Evolutionary conservation across 1,140 invertebrate genomes (phyloP).

Genomic region (Megalopta genalis): DNA sequence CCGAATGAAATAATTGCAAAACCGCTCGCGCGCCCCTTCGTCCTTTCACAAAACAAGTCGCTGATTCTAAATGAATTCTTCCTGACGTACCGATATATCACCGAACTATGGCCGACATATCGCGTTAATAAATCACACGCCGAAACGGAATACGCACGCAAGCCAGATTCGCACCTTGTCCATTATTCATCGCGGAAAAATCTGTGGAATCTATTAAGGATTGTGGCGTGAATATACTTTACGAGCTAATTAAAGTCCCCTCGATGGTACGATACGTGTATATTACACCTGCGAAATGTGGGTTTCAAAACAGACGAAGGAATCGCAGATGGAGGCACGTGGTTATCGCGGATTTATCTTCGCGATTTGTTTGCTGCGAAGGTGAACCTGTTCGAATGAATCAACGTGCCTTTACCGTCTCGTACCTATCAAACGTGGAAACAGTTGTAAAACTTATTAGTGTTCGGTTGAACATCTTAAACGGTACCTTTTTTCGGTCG

Average conservation of each 20-base stretch:
- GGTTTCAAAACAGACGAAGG: neutral
- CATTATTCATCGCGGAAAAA: conserved; percentile 7
- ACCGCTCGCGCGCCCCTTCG: neutral
- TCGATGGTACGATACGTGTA: neutral
- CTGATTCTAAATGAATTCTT: conserved; percentile 5
- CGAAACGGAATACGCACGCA: neutral
- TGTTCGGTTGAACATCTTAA: no score
- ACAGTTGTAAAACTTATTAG: no score
- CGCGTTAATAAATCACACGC: neutral
- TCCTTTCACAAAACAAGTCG: neutral
- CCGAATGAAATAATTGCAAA: conserved; percentile 42
- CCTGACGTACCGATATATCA: conserved; percentile 9
- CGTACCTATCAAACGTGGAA: neutral
- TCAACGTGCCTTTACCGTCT: neutral
- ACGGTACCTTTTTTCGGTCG: no score
- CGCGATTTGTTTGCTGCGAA: conserved; percentile 16
- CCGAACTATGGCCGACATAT: neutral
- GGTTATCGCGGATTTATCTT: conserved; percentile 24
- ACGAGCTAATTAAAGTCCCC: conserved; percentile 23
- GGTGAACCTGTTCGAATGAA: conserved; percentile 25
- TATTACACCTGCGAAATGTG: neutral
- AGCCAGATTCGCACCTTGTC: conserved; percentile 9
- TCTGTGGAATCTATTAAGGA: conserved; percentile 16
- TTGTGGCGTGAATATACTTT: neutral
- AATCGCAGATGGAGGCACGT: neutral